These are phyloP conservation scores for Platorchestia sp. DNA, from an alignment of 1,140 invertebrate species.

Conservation along the genomic window DNA sequence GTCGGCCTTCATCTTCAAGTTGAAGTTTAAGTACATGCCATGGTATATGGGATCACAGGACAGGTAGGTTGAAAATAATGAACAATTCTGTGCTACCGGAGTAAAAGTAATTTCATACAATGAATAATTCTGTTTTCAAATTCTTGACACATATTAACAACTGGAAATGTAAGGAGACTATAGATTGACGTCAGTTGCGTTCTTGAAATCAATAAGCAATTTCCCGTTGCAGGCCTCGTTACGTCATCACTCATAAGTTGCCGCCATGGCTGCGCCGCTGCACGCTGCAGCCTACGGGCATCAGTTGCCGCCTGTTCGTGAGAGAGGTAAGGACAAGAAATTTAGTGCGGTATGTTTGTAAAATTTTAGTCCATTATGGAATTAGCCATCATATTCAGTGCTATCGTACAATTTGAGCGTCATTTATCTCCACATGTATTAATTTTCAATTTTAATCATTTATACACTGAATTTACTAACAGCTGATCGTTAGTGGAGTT, in stretches of 20 bases:
- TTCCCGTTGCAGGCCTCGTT: constrained; percentile 4
- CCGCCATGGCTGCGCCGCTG: too few species aligned
- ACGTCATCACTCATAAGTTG: neutral
- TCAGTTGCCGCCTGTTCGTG: neutral
- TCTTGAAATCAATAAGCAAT: constrained; percentile 20
- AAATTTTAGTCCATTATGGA: neutral
- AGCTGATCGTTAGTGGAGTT: neutral
- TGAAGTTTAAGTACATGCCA: too few species aligned
- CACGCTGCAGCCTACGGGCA: too few species aligned
- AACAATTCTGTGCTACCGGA: too few species aligned
- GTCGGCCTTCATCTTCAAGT: too few species aligned
- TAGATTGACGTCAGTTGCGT: neutral
- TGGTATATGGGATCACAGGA: too few species aligned
- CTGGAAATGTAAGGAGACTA: neutral
- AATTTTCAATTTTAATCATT: neutral
- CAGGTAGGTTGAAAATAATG: too few species aligned
- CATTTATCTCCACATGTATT: neutral
- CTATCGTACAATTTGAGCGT: neutral
- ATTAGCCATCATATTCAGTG: neutral
- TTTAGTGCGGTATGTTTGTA: neutral
- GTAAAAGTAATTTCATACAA: too few species aligned
- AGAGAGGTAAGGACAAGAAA: neutral
- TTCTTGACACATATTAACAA: too few species aligned
- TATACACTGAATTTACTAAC: neutral
- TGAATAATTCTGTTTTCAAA: too few species aligned